Evolutionary conservation across 2,797 vertebrate species (phyloP), one percentile per base, ranked within the genome.

Genomic region (Coranthus polyacanthus): DNA sequence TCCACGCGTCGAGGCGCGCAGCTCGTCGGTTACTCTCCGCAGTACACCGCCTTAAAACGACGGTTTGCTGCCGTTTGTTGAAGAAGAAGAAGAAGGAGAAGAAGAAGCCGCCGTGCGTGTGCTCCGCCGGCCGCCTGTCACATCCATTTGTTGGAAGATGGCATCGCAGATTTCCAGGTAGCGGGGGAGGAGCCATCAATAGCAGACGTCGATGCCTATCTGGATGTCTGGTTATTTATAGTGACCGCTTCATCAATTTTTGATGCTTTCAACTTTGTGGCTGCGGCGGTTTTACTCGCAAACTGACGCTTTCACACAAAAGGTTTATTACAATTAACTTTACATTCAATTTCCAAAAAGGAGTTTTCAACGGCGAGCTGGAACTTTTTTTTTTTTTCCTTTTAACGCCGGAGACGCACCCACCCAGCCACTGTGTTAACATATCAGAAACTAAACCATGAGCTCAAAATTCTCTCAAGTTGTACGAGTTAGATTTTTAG

Each of bases 81-180:
- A n/a, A n/a, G n/a, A n/a, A n/a, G n/a, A n/a, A n/a, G n/a, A n/a
- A n/a, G n/a, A n/a, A n/a, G n/a, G n/a, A n/a, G n/a, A n/a, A n/a
- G n/a, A n/a, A n/a, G n/a, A n/a, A 6, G 24, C 24, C 26, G 3
- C 11, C 49, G 50, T 17, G 12, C 12, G 12, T 32, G 32, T 20
- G 18, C 60, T 81, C 62, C 50, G 12, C 41, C 49, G 60, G 72
- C 68, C 62, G 81, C 59, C 64, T 60, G 87, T 88, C 85, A 85
- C 79, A 75, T 87, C 72, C 83, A 78, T 81, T 72, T 60, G 87
- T 70, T 56, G 78, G 74, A 86, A 84, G 88, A 92, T 86, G 85
- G 88, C 78, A 74, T 60, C 83, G 90, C 84, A 89, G 89, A 90
- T 91, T 87, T 83, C 89, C 93, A 94, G 93, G 93, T 94, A 85